phyloP scores from a whole-genome alignment of 2,888 invertebrate genomes.

The Hanleya hanleyi region DNA sequence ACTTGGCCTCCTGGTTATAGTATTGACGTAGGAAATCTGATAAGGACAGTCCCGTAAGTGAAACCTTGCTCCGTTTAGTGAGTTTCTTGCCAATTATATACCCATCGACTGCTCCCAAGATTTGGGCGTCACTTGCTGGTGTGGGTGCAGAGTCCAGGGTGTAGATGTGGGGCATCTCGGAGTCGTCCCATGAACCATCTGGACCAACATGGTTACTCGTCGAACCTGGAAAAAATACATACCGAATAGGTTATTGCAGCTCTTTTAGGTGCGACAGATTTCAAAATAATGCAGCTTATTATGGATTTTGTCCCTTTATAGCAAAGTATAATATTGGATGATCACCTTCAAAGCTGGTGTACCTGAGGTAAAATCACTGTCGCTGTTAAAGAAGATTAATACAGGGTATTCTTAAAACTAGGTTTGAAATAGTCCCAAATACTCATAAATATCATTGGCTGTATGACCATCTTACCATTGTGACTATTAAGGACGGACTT shows the following conservation, averaged over 20 bases:
- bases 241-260: too few species aligned
- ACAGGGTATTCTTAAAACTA: too few species aligned
- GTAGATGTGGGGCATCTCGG: background rate
- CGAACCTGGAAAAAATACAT: background rate
- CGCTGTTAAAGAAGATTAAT: too few species aligned
- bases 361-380: too few species aligned
- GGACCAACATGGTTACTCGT: background rate
- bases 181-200: background rate
- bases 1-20: background rate
- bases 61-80: background rate
- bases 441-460: too few species aligned
- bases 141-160: background rate
- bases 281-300: too few species aligned
- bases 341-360: too few species aligned
- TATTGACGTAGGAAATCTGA: background rate
- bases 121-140: background rate
- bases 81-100: background rate
- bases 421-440: too few species aligned
- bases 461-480: background rate
- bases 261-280: too few species aligned
- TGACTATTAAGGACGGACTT: background rate
- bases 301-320: too few species aligned
- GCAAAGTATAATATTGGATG: too few species aligned
- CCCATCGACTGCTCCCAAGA: background rate
- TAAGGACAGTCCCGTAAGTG: background rate